Conservation (phyloP, 2,797 vertebrate species). For the Masticophis lateralis region DNA sequence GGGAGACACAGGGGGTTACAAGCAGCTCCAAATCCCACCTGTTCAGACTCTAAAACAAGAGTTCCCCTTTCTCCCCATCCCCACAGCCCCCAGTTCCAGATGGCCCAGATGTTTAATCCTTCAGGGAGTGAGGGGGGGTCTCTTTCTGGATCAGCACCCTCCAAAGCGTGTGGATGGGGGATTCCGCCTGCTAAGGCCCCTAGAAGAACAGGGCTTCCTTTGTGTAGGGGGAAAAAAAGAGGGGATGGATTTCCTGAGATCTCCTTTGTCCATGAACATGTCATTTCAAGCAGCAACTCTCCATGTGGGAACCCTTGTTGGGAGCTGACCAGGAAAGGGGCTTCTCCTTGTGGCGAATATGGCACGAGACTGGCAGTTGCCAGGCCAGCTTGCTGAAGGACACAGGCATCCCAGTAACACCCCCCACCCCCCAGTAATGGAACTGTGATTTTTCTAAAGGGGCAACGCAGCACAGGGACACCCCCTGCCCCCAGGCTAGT, state of each 20-base stretch:
- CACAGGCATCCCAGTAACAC: background rate
- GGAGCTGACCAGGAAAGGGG: background rate
- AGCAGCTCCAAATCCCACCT: background rate
- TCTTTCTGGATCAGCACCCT: background rate
- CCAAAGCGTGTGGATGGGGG: background rate
- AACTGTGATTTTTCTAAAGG: background rate
- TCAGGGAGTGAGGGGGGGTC: background rate
- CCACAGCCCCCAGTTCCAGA: background rate
- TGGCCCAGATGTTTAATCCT: background rate
- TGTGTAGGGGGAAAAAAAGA: background rate
- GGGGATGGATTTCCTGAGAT: background rate
- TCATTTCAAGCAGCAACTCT: background rate
- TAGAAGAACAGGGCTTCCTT: background rate
- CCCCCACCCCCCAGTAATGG: background rate
- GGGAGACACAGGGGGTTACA: conserved; percentile 55
- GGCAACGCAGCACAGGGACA: background rate
- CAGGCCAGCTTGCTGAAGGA: background rate
- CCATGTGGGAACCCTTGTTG: background rate
- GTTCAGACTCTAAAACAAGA: background rate
- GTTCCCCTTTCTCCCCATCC: background rate
- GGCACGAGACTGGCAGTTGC: background rate
- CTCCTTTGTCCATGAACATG: background rate
- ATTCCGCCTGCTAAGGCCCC: background rate
- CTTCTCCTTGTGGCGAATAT: background rate
- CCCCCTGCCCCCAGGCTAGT: background rate